Evolutionary conservation across 2,888 invertebrate genomes (phyloP), one percentile per base, ranked within the genome.

Genomic region (Lymantria dispar): DNA sequence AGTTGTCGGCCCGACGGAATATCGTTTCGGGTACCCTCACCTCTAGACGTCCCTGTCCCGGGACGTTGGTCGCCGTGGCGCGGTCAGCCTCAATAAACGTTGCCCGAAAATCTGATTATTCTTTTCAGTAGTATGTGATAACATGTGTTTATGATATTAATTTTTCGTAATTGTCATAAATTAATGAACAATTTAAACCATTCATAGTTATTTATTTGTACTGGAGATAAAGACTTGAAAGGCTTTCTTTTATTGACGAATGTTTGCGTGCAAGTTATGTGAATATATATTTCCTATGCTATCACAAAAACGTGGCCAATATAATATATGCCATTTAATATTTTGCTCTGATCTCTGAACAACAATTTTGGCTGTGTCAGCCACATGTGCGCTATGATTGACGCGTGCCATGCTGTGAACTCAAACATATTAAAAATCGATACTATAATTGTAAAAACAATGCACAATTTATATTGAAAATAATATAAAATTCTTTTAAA

Each of bases 321-420:
- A 77, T 78, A 71, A 76, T 72, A 78, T 70, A 67, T 67, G 58
- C 58, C 70, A 72, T 77, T 76, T 76, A 71, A 76, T 77, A 81
- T 78, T 76, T 75, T 70, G 58, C 68, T 74, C 68, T 78, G 81
- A 81, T 81, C 68, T 78, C 72, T 64, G 73, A 70, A 74, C 74
- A 78, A 82, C 81, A 80, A 82, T 83, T 80, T 78, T 72, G 78
- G 75, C 68, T 73, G 70, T 80, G 87, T 86, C 86, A 69, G 70
- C 71, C 72, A 70, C 87, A 87, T 75, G 44, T 81, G 86, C 52
- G 58, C 70, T 73, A 54, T 85, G 85, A 87, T 85, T 83, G 87
- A 86, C 86, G 83, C 71, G 62, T 64, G 73, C 65, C 72, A 65
- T 60, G 64, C 57, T 66, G 64, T 62, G 61, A 72, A 76, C 75